Conservation (phyloP, 2,797 vertebrate genomes). For the Sitta carolinensis region DNA sequence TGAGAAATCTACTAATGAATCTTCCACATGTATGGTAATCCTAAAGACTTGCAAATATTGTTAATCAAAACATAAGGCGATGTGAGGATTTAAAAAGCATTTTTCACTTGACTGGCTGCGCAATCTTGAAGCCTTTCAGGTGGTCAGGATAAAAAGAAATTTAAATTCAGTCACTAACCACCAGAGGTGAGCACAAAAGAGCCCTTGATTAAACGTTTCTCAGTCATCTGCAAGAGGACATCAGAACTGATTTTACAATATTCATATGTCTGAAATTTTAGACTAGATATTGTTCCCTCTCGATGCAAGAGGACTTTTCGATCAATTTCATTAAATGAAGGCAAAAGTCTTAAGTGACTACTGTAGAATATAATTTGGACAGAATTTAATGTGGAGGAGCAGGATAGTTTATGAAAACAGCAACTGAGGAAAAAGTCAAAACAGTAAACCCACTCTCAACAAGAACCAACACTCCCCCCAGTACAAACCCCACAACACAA, state of each 20-base stretch:
- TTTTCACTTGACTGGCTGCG: not conserved
- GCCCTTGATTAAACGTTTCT: not conserved
- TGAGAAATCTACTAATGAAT: not conserved
- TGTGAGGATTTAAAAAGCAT: not conserved
- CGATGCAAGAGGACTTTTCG: not conserved
- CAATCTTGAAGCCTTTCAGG: not conserved
- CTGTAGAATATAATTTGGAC: not conserved
- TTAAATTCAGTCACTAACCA: not conserved
- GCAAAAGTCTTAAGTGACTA: not conserved
- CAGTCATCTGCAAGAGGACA: not conserved
- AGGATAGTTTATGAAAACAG: not conserved
- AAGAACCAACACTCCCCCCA: not conserved
- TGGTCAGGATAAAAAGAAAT: not conserved
- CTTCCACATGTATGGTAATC: not conserved
- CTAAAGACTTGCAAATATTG: slow-evolving; percentile 4
- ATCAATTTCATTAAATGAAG: not conserved
- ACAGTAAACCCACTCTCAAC: not conserved
- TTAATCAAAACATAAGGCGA: not conserved
- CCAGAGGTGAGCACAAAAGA: not conserved
- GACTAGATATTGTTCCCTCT: not conserved
- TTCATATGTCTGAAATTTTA: not conserved
- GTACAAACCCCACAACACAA: not conserved
- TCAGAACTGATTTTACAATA: not conserved
- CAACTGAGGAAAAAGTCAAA: not conserved
- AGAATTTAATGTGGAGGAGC: not conserved